Percentiles rank a stretch among this genome's conserved stretches.
Evolutionary conservation across 2,888 invertebrate genomes (phyloP).

Genomic region (Meteorus cinctellus): DNA sequence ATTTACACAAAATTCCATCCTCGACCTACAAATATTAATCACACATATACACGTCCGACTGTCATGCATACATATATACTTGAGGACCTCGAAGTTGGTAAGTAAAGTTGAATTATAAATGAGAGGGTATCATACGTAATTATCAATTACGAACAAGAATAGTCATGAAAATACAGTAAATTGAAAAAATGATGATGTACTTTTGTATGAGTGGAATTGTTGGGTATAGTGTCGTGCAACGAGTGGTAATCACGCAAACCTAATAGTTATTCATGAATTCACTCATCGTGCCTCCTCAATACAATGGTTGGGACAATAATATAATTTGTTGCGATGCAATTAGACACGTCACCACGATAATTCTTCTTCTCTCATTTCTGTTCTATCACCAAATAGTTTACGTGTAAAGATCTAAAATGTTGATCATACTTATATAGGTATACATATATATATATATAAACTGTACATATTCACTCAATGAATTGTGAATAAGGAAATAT

Average conservation of each 20-base stretch:
- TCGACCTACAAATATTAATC: constrained; percentile 55
- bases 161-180: not conserved
- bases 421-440: not conserved
- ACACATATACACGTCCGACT: constrained; percentile 31
- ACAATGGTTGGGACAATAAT: not conserved
- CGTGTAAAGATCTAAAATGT: not conserved
- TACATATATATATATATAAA: no score
- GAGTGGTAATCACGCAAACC: constrained; percentile 57
- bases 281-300: not conserved
- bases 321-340: constrained; percentile 36
- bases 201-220: not conserved
- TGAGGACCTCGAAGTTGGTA: constrained; percentile 49
- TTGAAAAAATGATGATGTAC: constrained; percentile 49
- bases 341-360: not conserved
- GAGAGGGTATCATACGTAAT: not conserved
- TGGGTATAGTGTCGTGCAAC: constrained; percentile 57
- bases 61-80: constrained; percentile 13
- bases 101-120: constrained; percentile 39
- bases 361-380: constrained; percentile 2
- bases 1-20: constrained; percentile 61
- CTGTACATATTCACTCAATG: not conserved
- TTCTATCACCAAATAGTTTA: not conserved
- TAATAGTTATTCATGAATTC: constrained; percentile 17
- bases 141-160: not conserved
- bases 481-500: not conserved